Evolutionary conservation across 2,113 vertebrate genomes (phyloP).

Genomic region (Corydoras maculifer): DNA sequence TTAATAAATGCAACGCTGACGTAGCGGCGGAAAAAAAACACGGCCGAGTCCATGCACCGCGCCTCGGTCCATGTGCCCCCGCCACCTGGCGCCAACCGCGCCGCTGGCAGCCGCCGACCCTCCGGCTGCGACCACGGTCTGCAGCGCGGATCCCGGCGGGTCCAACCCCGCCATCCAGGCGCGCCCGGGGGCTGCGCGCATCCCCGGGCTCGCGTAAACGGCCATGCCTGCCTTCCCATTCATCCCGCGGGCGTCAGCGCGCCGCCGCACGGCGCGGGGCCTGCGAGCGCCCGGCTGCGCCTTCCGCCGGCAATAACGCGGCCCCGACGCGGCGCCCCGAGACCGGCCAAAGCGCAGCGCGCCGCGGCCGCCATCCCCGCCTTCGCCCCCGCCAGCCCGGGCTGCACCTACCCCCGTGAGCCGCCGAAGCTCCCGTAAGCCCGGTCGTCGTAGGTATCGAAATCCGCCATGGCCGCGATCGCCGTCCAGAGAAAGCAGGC

Average conservation of each 20-base stretch:
- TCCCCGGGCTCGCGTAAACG: constrained; percentile 48
- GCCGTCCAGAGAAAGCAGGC: constrained; percentile 74
- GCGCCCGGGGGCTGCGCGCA: constrained; percentile 1
- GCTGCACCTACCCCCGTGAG: constrained; percentile 78
- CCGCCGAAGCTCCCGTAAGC: constrained; percentile 92
- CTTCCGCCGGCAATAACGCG: not conserved
- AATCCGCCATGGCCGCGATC: constrained; percentile 90
- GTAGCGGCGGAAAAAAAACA: not conserved
- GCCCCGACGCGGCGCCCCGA: not conserved
- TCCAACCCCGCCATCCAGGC: not conserved
- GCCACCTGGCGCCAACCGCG: constrained; percentile 45
- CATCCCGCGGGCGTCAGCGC: constrained; percentile 24
- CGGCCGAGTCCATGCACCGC: not conserved
- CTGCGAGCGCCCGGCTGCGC: constrained; percentile 7
- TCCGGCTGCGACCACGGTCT: too few species aligned
- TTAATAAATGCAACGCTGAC: too few species aligned
- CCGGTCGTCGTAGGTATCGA: constrained; percentile 86
- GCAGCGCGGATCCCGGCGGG: not conserved
- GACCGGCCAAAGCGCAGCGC: not conserved
- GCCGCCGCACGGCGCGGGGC: constrained; percentile 30
- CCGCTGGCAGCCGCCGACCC: constrained; percentile 31
- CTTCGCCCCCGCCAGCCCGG: too few species aligned
- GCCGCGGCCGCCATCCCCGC: not conserved
- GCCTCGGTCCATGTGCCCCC: constrained; percentile 34
- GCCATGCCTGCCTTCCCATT: constrained; percentile 27